Evolutionary conservation across 1,140 invertebrate genomes (phyloP).

Genomic region (Bombus vancouverensis): DNA sequence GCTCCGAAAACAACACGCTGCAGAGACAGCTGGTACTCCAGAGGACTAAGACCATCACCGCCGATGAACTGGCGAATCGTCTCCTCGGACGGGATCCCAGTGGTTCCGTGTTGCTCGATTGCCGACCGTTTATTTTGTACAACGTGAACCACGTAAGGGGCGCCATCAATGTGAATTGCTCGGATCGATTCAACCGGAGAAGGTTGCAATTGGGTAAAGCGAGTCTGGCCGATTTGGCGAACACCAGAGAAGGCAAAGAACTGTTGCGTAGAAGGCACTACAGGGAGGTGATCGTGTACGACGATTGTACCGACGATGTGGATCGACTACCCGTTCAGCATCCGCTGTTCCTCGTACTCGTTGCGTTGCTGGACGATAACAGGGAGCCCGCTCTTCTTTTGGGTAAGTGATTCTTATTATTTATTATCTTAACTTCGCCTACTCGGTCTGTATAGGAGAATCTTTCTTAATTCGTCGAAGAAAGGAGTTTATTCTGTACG

Average conservation of each 20-base stretch:
- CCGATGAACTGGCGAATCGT: constrained; percentile 70
- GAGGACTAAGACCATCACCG: constrained; percentile 72
- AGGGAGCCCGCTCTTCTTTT: constrained; percentile 87
- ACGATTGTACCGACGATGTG: constrained; percentile 86
- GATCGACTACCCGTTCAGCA: constrained; percentile 84
- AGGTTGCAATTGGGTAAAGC: constrained; percentile 88
- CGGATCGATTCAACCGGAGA: constrained; percentile 88
- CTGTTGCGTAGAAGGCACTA: constrained; percentile 83
- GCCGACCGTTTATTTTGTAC: constrained; percentile 88
- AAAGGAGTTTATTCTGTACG: no score
- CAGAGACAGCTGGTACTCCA: constrained; percentile 82
- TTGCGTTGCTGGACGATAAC: constrained; percentile 88
- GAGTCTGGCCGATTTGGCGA: constrained; percentile 86
- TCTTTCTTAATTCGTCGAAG: no score
- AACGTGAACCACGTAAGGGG: constrained; percentile 88
- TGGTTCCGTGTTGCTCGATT: constrained; percentile 86
- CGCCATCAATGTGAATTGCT: constrained; percentile 90
- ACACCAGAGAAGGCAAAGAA: constrained; percentile 86
- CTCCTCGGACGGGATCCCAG: constrained; percentile 56
- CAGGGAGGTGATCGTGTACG: constrained; percentile 88
- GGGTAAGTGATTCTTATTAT: constrained; percentile 84
- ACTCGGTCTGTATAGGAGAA: no score
- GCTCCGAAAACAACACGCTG: constrained; percentile 83
- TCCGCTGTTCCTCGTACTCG: constrained; percentile 87
- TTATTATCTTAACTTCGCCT: no score